Evolutionary conservation across 2,888 invertebrate genomes (phyloP), one percentile per base, ranked within the genome.

Genomic region (Clistopyga incitator): DNA sequence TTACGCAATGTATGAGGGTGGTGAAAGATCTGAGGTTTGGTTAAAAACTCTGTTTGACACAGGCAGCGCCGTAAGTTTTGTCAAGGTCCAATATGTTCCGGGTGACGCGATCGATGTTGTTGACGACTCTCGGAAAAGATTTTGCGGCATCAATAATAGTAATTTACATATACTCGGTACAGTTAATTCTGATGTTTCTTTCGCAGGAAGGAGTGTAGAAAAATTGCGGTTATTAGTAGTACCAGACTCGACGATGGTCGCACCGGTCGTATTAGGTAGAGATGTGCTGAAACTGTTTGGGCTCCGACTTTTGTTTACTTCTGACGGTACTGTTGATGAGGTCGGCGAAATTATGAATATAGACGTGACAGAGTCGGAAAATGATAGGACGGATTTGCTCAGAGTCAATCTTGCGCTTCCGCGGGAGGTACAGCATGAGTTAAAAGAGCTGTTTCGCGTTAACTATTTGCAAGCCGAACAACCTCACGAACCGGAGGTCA

Each of bases 391-490:
- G 3, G 75, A 70, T 64, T 68, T n/a, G 25, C 59, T 78, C 15
- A 59, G n/a, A 52, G 56, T 81, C 45, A 68, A 78, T 20, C 52
- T 59, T 10, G 68, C 34, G 38, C 34, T 81, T 45, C 47, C 81
- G 15, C 13, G 18, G 20, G 56, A 59, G 61, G n/a, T 45, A 8
- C 75, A 74, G 15, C n/a, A 18, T 8, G 42, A 61, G 15, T 42
- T 86, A 18, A 81, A 64, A 70, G 45, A 78, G 13, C 18, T 74
- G 45, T 83, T 81, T 68, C 42, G 45, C 34, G 70, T 77, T 42
- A 47, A 70, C 50, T 86, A 85, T 64, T 56, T 84, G 50, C 42
- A 77, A 59, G 23, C 79, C 18, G 64, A 78, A 45, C 65, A 64
- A 0, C 83, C 83, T 6, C 56, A 67, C 8, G 61, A 70, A 65